Base-by-base conservation (phyloP, 2,797 vertebrate genomes). In the Mus caroli region DNA sequence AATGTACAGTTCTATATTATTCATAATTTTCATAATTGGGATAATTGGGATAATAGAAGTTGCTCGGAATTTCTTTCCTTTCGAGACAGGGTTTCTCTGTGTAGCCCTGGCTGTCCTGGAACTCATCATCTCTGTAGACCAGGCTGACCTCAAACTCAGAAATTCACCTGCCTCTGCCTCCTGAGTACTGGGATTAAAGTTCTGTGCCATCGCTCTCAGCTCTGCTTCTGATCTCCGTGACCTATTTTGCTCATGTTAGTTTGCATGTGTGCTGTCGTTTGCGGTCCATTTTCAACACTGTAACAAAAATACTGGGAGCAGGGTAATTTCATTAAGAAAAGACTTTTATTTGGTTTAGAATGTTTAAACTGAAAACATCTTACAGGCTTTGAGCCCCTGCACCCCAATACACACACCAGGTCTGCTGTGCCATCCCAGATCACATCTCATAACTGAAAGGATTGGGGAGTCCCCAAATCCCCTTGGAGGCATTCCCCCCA, bases 131-230 rank as follows among this genome's bases (percentile, higher is more conserved):
- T 85, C 60, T 34, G 43, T 67, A 22, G 28, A 67, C 17, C 60
- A 64, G 60, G 60, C 26, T 46, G 43, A 1, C 19, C 26, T 85
- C 17, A 0, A 67, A 67, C 83, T 50, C 43, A 67, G 31, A 85
- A 46, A 67, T 67, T 19, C 3, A 1, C 40, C 62, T 50, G 60
- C 43, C 46, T 67, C 83, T 85, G 43, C 60, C 62, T 43, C 60
- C 40, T 7, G 1, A 50, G 83, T 50, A 19, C 83, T 67, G 31
- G 31, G 60, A 46, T 50, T 85, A 34, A 85, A 85, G 60, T 62
- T 24, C 5, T 85, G 19, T 1, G 0, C 19, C 60, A 67, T 11
- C 19, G 7, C 1, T 10, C 40, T 9, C 10, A 13, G 37, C 26
- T 46, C 40, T 71, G 54, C 9, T 34, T 93, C 37, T n/a, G 19